Conservation (phyloP, 2,113 vertebrate genomes). For the Saiga tatarica region DNA sequence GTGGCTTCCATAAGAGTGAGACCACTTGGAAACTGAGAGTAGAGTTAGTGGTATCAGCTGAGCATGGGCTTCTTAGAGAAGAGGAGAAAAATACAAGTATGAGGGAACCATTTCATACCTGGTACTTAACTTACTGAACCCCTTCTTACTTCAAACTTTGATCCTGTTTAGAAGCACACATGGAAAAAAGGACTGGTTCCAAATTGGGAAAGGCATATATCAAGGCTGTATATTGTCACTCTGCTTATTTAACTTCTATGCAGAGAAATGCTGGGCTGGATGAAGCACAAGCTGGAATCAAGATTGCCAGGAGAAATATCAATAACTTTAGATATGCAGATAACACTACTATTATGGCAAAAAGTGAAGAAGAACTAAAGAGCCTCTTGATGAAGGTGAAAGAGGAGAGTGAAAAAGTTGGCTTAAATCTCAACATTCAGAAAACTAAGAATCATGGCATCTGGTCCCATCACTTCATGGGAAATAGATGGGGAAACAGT, state of each 20-base stretch:
- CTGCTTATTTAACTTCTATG: neutral
- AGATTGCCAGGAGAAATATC: neutral
- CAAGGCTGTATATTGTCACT: neutral
- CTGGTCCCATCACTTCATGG: neutral
- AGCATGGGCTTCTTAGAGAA: neutral
- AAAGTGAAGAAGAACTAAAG: neutral
- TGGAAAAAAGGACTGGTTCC: neutral
- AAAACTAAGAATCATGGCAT: neutral
- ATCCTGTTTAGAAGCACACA: rapidly evolving
- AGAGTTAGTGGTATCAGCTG: rapidly evolving
- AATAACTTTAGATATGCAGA: neutral
- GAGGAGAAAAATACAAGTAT: neutral
- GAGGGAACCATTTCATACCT: neutral
- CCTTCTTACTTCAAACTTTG: neutral
- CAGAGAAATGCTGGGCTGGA: neutral
- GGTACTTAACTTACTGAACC: neutral
- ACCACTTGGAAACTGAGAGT: neutral
- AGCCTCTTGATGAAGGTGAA: neutral
- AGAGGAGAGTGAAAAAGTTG: neutral
- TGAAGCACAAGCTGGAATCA: neutral
- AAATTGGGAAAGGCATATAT: neutral
- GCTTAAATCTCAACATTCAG: neutral
- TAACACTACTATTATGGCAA: neutral
- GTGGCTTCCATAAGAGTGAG: neutral
- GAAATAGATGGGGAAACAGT: neutral